Evolutionary conservation across 2,888 invertebrate genomes (phyloP).

Genomic region (Latrodectus hesperus): DNA sequence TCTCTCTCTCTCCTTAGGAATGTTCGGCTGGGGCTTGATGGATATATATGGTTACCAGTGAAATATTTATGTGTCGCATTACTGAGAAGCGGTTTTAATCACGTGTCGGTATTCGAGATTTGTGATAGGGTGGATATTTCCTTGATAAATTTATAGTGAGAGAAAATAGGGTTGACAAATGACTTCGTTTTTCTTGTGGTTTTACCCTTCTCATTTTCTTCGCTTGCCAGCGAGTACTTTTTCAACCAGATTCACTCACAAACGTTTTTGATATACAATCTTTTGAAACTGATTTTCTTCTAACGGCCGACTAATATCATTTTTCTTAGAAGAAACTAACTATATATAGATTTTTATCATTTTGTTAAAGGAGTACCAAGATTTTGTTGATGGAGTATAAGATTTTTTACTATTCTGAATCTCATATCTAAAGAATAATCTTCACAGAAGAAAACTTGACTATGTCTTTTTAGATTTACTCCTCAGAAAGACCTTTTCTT

Average conservation of each 20-base stretch:
- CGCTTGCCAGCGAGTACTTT: not conserved
- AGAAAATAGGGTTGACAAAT: slow-evolving; percentile 3
- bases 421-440: no score
- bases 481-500: no score
- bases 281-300: no score
- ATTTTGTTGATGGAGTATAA: no score
- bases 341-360: no score
- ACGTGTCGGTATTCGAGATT: slow-evolving; percentile 30
- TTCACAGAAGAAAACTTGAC: no score
- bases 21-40: slow-evolving; percentile 22
- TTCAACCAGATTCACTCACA: not conserved
- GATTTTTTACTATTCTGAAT: no score
- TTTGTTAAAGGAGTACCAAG: no score
- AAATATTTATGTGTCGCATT: slow-evolving; percentile 47
- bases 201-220: not conserved
- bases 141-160: slow-evolving; percentile 30
- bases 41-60: slow-evolving; percentile 47
- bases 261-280: no score
- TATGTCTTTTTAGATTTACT: no score
- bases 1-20: slow-evolving; percentile 31
- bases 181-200: not conserved
- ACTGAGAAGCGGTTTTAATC: slow-evolving; percentile 44
- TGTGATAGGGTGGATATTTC: slow-evolving; percentile 4
- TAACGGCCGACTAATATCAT: no score
- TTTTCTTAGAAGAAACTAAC: no score